Evolutionary conservation across 1,140 invertebrate genomes (phyloP).

Genomic region (Heterodera carotae): DNA sequence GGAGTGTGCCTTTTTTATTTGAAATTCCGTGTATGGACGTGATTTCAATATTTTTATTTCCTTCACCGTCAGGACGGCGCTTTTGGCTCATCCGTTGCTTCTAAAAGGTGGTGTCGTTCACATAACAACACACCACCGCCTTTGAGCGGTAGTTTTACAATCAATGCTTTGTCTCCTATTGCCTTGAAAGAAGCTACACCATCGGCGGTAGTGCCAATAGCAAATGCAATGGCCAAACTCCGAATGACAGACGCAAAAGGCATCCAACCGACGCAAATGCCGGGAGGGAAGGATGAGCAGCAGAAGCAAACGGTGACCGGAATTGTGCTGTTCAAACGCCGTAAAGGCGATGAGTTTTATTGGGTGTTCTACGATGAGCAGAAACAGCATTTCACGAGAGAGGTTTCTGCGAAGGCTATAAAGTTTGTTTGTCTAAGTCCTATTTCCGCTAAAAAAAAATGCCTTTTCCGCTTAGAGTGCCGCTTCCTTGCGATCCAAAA

Average conservation of each 20-base stretch:
- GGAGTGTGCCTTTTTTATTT: too few species aligned
- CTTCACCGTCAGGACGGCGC: too few species aligned
- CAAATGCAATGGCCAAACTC: background rate
- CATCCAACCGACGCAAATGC: background rate
- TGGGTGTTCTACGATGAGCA: background rate
- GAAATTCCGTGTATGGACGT: too few species aligned
- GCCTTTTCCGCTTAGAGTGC: background rate
- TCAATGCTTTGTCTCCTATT: background rate
- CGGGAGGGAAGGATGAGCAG: background rate
- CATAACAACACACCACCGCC: too few species aligned
- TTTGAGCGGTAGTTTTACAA: background rate
- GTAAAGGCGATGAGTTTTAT: background rate
- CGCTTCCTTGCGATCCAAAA: background rate
- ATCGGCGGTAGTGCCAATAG: background rate
- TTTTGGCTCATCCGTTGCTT: too few species aligned
- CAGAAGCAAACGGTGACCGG: background rate
- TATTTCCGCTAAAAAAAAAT: too few species aligned
- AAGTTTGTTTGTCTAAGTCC: background rate
- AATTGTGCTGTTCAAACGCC: background rate
- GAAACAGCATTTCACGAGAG: background rate
- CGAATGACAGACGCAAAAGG: background rate
- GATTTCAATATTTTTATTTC: too few species aligned
- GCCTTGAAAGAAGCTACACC: background rate
- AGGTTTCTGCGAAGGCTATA: background rate
- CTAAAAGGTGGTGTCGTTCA: too few species aligned